phyloP scores from a whole-genome alignment of 2,113 vertebrate species.

The Melanotaenia duboulayi region DNA sequence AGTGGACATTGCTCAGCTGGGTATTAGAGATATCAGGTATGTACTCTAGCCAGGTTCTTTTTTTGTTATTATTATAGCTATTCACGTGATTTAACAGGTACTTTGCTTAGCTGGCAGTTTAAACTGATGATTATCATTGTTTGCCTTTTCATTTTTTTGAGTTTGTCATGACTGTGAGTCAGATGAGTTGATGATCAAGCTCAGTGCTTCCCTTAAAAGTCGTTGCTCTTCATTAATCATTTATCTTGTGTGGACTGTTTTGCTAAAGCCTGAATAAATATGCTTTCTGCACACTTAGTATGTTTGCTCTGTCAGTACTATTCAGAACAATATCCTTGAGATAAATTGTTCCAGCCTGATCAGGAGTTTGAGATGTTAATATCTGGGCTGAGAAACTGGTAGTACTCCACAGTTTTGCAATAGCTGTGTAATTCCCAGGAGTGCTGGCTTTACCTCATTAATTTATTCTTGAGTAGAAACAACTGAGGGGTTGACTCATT shows the following conservation, averaged over 20 bases:
- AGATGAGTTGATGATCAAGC: slow-evolving; percentile 22
- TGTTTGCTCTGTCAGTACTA: slow-evolving; percentile 36
- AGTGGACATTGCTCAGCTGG: slow-evolving; percentile 31
- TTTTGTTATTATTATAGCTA: background rate
- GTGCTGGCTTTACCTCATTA: background rate
- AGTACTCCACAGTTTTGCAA: slow-evolving; percentile 37
- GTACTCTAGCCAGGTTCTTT: slow-evolving; percentile 2
- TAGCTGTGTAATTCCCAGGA: background rate
- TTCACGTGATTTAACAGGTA: background rate
- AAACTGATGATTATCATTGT: slow-evolving; percentile 27
- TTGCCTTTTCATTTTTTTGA: slow-evolving; percentile 44
- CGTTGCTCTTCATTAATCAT: slow-evolving; percentile 58
- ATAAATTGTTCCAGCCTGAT: slow-evolving; percentile 5
- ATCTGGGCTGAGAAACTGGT: slow-evolving; percentile 65
- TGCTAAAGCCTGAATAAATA: slow-evolving; percentile 62
- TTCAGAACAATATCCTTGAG: slow-evolving; percentile 26
- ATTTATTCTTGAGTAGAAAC: slow-evolving; percentile 9
- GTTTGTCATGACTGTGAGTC: slow-evolving; percentile 21
- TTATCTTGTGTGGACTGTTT: slow-evolving; percentile 34
- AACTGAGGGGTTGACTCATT: slow-evolving; percentile 15
- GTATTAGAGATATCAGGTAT: slow-evolving; percentile 41
- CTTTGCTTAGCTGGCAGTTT: slow-evolving; percentile 8
- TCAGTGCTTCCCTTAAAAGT: slow-evolving; percentile 10
- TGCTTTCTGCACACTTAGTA: slow-evolving; percentile 12
- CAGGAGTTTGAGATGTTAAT: slow-evolving; percentile 12